phyloP scores from a whole-genome alignment of 2,113 vertebrate genomes.

The Percopsis transmontana region DNA sequence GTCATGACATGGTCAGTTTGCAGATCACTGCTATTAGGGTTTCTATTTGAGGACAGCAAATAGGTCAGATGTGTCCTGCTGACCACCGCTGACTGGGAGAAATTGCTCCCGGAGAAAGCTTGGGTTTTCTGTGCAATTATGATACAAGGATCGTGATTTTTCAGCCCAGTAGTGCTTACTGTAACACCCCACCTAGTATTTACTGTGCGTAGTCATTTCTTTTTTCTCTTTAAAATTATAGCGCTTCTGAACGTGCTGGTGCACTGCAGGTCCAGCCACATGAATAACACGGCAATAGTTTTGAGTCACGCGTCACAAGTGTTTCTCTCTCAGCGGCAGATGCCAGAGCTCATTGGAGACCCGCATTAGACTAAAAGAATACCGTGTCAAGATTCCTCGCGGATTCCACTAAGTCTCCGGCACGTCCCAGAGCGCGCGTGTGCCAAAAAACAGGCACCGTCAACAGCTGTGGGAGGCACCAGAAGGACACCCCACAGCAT shows the following conservation, averaged over 20 bases:
- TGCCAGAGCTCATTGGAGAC: neutral
- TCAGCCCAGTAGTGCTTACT: neutral
- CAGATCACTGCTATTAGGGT: constrained; percentile 5
- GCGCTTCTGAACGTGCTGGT: neutral
- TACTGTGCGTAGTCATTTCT: neutral
- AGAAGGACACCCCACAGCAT: constrained; percentile 17
- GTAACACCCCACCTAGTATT: neutral
- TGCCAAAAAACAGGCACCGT: constrained; percentile 27
- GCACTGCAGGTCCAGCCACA: neutral
- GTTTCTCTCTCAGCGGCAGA: neutral
- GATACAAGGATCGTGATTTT: neutral
- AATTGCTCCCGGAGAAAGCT: neutral
- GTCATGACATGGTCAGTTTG: constrained; percentile 7
- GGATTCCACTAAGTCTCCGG: constrained; percentile 3
- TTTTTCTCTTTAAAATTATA: neutral
- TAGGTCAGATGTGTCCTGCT: neutral
- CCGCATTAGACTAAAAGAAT: neutral
- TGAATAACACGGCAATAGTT: neutral
- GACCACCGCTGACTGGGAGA: neutral
- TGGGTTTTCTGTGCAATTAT: neutral
- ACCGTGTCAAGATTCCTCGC: neutral
- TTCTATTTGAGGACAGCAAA: constrained; percentile 1
- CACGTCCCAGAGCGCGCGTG: neutral
- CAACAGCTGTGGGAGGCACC: constrained; percentile 29
- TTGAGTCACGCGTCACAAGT: neutral